A percentile compares a stretch with the other conserved stretches of the same genome.
phyloP scores from a whole-genome alignment of 2,888 invertebrate genomes.

The Pasiphila rectangulata region DNA sequence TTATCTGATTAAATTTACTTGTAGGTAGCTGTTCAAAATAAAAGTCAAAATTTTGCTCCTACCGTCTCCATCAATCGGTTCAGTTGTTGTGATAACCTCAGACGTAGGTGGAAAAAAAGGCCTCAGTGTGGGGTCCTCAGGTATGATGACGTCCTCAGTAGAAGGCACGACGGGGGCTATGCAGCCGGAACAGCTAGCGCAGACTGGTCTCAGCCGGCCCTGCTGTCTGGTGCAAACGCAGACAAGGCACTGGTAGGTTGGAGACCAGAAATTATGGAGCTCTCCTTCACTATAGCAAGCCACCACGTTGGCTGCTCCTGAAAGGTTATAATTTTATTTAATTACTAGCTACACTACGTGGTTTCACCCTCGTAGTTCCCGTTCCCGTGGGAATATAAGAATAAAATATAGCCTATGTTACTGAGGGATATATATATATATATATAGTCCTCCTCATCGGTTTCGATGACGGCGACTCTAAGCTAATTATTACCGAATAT shows the following conservation, averaged over 20 bases:
- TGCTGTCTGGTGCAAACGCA: constrained; percentile 54
- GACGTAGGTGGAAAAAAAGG: constrained; percentile 1
- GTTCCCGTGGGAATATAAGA: too few species aligned
- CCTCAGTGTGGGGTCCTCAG: constrained; percentile 2
- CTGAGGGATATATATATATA: too few species aligned
- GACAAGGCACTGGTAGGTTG: constrained; percentile 47
- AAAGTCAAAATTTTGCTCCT: not conserved
- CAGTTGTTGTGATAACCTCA: too few species aligned
- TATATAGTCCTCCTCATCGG: too few species aligned
- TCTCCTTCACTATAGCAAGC: constrained; percentile 51
- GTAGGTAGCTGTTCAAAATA: not conserved
- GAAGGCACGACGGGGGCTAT: constrained; percentile 7
- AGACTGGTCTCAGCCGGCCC: constrained; percentile 47
- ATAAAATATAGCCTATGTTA: too few species aligned
- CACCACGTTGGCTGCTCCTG: constrained; percentile 45
- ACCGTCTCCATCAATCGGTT: constrained; percentile 15
- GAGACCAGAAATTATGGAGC: constrained; percentile 48
- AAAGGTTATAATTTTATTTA: constrained; percentile 13
- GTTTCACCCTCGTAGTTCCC: too few species aligned
- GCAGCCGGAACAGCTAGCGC: constrained; percentile 54
- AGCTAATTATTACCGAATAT: not conserved
- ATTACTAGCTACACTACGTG: not conserved
- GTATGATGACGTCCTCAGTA: constrained; percentile 6
- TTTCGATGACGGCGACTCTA: too few species aligned
- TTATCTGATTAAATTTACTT: too few species aligned